Percentiles rank a stretch among this genome's conserved stretches.
Evolutionary conservation across 2,888 invertebrate genomes (phyloP).

Genomic region (Chelonus formosanus): DNA sequence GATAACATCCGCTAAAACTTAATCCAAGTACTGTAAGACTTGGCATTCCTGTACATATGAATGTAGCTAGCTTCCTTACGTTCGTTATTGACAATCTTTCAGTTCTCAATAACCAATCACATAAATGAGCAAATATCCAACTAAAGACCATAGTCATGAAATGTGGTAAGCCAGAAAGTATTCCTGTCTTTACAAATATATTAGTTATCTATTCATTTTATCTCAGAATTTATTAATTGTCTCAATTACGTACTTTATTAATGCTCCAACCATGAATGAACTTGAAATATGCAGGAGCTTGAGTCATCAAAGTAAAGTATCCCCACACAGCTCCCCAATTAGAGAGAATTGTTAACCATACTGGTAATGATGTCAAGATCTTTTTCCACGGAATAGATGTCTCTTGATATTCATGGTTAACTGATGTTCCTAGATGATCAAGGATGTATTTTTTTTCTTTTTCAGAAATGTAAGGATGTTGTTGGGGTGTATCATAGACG

Average conservation of each 20-base stretch:
- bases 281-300: slow-evolving; percentile 76
- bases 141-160: slow-evolving; percentile 70
- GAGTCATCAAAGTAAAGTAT: slow-evolving; percentile 74
- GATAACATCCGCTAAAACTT: slow-evolving; percentile 72
- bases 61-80: slow-evolving; percentile 72
- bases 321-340: slow-evolving; percentile 77
- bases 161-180: slow-evolving; percentile 72
- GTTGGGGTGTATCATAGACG: slow-evolving; percentile 72
- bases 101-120: slow-evolving; percentile 70
- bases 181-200: slow-evolving; percentile 66
- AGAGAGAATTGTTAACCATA: slow-evolving; percentile 71
- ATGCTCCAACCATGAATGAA: slow-evolving; percentile 75
- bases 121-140: slow-evolving; percentile 67
- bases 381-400: slow-evolving; percentile 70
- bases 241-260: slow-evolving; percentile 67
- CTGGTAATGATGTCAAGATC: slow-evolving; percentile 69
- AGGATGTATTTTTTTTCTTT: slow-evolving; percentile 71
- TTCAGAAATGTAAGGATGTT: slow-evolving; percentile 73
- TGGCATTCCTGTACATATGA: slow-evolving; percentile 70
- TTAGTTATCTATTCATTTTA: neutral
- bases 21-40: slow-evolving; percentile 71
- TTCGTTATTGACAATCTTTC: slow-evolving; percentile 70
- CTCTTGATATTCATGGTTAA: slow-evolving; percentile 34
- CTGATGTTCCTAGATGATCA: slow-evolving; percentile 66
- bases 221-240: neutral